These are phyloP conservation scores for Borostomias antarcticus DNA, from an alignment of 2,797 vertebrate species.

Conservation along the genomic window DNA sequence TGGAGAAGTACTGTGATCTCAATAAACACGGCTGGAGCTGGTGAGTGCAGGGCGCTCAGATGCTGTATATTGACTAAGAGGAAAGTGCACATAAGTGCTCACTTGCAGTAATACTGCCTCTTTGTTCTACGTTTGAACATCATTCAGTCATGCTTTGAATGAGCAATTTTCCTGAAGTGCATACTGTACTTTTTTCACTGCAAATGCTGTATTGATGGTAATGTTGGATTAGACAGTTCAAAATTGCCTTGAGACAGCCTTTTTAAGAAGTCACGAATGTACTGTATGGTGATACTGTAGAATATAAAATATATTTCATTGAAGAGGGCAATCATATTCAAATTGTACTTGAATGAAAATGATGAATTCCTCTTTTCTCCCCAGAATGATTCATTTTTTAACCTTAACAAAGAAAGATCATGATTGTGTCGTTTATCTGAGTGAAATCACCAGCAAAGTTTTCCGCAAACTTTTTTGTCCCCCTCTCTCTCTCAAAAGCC, in stretches of 20 bases:
- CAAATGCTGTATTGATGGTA: background rate
- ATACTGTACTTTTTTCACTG: background rate
- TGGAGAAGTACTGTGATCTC: constrained; percentile 82
- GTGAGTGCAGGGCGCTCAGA: constrained; percentile 64
- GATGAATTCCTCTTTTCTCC: background rate
- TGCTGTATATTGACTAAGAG: background rate
- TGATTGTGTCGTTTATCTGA: too few species aligned
- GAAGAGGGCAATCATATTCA: background rate
- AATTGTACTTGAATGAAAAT: background rate
- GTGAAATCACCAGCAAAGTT: background rate
- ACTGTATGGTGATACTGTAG: background rate
- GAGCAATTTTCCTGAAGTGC: too few species aligned
- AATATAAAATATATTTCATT: background rate
- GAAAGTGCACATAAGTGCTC: too few species aligned
- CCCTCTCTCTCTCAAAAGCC: too few species aligned
- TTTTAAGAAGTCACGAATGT: background rate
- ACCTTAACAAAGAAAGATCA: background rate
- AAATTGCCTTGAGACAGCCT: background rate
- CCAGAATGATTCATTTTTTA: background rate
- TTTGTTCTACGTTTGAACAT: background rate
- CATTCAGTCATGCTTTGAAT: too few species aligned
- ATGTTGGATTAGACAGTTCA: background rate
- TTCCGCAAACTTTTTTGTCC: background rate
- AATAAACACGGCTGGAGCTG: constrained; percentile 83
- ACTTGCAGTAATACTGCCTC: background rate